Evolutionary conservation across 2,113 vertebrate genomes (phyloP), one percentile per base, ranked within the genome.

Genomic region (Siphamia tubifer): DNA sequence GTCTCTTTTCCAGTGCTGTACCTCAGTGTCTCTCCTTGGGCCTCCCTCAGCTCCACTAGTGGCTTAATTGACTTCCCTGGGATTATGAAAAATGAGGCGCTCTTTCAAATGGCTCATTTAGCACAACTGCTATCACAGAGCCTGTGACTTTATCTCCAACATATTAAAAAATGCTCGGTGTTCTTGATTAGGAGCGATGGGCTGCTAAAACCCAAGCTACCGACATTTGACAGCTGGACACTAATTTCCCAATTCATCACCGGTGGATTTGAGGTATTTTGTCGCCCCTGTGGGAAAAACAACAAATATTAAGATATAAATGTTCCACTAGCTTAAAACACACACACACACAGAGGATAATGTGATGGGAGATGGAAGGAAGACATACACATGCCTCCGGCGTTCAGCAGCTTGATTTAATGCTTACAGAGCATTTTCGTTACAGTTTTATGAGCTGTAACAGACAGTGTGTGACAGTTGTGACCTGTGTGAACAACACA

Each of bases 71-170:
- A 89, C 83, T 77, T 84, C 71, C 52, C 34, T 30, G 10, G 58
- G 73, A 85, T 85, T 78, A 83, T 87, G 85, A 87, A 89, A 87
- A 85, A 88, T 81, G 80, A 71, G 79, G 39, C 21, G 16, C n/a
- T 65, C 74, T 74, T 87, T 74, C 62, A 63, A 77, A 85, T 57
- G 83, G 74, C 65, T 87, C 82, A 82, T 89, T 90, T 87, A 86
- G 53, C 81, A 65, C 47, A 44, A 27, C 15, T 11, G 68, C 77
- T 52, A 73, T 77, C 79, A 49, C 69, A 19, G 49, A 10, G 68
- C 45, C 66, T 35, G 60, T 68, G 74, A 78, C 84, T 89, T 77
- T 80, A 79, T 87, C 85, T 79, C 73, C 57, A 44, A 66, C 77
- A 63, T 66, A 81, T 90, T 88, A 80, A 66, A 70, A 57, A 57